Percentiles rank a stretch among this genome's conserved stretches.
These are phyloP conservation scores for Catharus ustulatus DNA, from an alignment of 2,797 vertebrate genomes.

Conservation along the genomic window DNA sequence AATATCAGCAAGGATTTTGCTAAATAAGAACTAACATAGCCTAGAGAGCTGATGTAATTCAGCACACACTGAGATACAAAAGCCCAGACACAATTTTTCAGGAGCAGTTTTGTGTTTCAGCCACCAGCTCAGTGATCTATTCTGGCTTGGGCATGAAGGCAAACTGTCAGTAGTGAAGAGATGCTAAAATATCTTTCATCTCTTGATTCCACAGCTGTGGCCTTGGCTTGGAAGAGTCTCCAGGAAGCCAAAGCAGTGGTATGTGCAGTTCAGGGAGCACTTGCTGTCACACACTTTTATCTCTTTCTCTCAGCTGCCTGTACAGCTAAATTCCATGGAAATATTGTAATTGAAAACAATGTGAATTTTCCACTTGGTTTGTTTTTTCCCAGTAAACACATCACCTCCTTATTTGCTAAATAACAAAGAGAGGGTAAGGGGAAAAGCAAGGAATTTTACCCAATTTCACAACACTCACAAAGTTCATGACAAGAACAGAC, in stretches of 20 bases:
- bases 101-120: not conserved
- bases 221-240: constrained; percentile 29
- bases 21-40: not conserved
- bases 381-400: not conserved
- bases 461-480: not conserved
- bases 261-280: not conserved
- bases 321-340: not conserved
- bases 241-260: constrained; percentile 43
- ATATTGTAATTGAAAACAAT: not conserved
- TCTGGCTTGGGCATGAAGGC: not conserved
- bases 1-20: not conserved
- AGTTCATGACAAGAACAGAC: not conserved
- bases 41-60: not conserved
- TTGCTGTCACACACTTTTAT: not conserved
- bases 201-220: constrained; percentile 1
- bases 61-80: not conserved
- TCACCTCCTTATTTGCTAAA: not conserved
- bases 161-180: not conserved
- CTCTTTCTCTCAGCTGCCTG: not conserved
- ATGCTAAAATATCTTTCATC: not conserved
- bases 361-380: not conserved
- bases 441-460: not conserved
- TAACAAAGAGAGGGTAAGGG: not conserved
- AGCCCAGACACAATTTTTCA: not conserved
- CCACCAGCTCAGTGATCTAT: not conserved